phyloP scores from a whole-genome alignment of 2,113 vertebrate genomes.

The Indicator maculatus region DNA sequence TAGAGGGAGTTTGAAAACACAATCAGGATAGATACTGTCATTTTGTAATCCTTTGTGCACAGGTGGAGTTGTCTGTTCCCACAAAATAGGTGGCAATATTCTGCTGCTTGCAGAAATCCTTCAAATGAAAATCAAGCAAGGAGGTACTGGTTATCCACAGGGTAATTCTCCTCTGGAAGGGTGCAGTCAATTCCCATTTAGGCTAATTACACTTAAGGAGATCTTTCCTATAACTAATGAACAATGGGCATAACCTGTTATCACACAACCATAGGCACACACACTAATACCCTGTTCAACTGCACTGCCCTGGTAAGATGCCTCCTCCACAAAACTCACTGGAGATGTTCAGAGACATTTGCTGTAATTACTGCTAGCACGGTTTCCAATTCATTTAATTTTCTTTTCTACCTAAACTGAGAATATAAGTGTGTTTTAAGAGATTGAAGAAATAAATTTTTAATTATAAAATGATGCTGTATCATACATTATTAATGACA shows the following conservation, averaged over 20 bases:
- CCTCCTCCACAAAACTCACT: slow-evolving; percentile 70
- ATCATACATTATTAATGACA: slow-evolving; percentile 81
- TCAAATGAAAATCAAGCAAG: slow-evolving; percentile 28
- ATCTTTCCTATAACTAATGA: slow-evolving; percentile 63
- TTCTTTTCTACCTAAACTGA: slow-evolving; percentile 75
- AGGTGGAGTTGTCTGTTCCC: slow-evolving; percentile 5
- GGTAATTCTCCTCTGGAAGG: slow-evolving; percentile 56
- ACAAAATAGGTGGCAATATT: slow-evolving; percentile 4
- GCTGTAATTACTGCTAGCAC: slow-evolving; percentile 75
- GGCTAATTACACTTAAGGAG: slow-evolving; percentile 60
- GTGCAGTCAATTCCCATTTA: slow-evolving; percentile 58
- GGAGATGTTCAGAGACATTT: slow-evolving; percentile 76
- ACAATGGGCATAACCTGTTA: slow-evolving; percentile 62
- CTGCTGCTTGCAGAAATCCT: slow-evolving; percentile 14
- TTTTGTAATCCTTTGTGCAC: not conserved
- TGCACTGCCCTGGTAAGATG: slow-evolving; percentile 58
- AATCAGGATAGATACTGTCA: not conserved
- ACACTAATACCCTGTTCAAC: slow-evolving; percentile 41
- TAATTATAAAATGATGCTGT: slow-evolving; percentile 79
- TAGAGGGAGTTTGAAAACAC: not conserved
- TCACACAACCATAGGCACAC: slow-evolving; percentile 49
- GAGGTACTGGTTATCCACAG: not conserved
- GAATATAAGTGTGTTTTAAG: slow-evolving; percentile 75
- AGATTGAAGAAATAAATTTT: slow-evolving; percentile 82
- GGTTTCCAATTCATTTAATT: slow-evolving; percentile 78